Evolutionary conservation across 2,797 vertebrate species (phyloP), one percentile per base, ranked within the genome.

Genomic region (Margarornis squamiger): DNA sequence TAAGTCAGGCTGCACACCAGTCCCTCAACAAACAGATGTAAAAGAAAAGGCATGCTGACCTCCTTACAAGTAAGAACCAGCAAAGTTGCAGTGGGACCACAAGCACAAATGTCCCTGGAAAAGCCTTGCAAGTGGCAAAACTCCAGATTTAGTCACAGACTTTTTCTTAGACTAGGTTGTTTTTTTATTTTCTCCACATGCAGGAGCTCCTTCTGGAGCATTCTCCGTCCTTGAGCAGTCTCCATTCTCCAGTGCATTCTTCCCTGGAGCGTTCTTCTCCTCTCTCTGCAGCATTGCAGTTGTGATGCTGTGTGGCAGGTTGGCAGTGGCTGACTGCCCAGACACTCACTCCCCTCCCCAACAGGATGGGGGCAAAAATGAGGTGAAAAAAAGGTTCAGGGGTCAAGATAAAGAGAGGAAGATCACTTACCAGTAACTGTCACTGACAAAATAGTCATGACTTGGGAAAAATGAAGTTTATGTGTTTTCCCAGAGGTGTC

Each of bases 211-310:
- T 75, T 73, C 62, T 66, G 67, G 67, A 68, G 41, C 41, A 41
- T 41, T 41, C 41, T 41, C 16, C 16, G 15, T 41, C 41, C 41
- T 41, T 41, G 41, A 41, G 41, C 41, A 41, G 39, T 41, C 39
- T 41, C 39, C 39, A 41, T 41, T 41, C 41, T 41, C 41, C 41
- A 41, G 41, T 17, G 41, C 41, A 41, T 41, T 41, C 41, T 41
- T 17, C 41, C 41, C 41, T 41, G 41, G 16, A 41, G 41, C 16
- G 14, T 41, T 17, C 41, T 41, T 41, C 16, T 43, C 27, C 13
- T 52, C 24, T 68, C 34, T 49, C 15, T 45, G 32, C 1, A 4
- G 20, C 12, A 27, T 4, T 65, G 58, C 0, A 0, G 2, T 34
- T 36, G 36, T 65, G 71, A 26, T 65, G 43, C 32, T 0, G 0